These are phyloP conservation scores for Hermaeophaga mercurialis DNA, from an alignment of 2,888 invertebrate species.

Conservation along the genomic window DNA sequence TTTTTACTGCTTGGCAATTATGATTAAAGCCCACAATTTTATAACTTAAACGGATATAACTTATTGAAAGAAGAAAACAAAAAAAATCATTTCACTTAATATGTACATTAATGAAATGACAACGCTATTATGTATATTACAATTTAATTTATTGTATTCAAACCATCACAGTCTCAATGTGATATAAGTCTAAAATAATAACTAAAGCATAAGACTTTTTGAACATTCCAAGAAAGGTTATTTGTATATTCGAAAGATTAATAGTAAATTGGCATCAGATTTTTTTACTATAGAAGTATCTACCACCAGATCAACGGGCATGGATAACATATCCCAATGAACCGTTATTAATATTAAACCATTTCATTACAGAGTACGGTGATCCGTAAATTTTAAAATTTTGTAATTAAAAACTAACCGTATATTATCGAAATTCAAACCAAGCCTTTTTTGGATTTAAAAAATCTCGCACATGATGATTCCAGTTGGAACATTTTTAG, in stretches of 20 bases:
- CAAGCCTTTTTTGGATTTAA: no score
- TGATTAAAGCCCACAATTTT: not conserved
- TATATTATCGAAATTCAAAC: not conserved
- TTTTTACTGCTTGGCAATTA: not conserved
- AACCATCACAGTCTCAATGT: slow-evolving; percentile 7
- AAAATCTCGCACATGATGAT: no score
- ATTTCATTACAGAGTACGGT: not conserved
- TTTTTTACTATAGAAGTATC: no score
- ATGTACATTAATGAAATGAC: slow-evolving; percentile 5
- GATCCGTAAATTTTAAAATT: slow-evolving; percentile 2
- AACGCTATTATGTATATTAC: slow-evolving; percentile 4
- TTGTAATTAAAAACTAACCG: not conserved
- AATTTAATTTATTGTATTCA: slow-evolving; percentile 9
- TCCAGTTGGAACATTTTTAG: no score
- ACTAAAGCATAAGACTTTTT: no score
- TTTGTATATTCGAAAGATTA: no score
- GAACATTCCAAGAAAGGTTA: no score
- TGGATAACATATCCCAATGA: not conserved
- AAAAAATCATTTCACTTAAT: slow-evolving; percentile 1
- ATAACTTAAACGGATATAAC: not conserved
- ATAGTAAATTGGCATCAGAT: no score
- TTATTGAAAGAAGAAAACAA: slow-evolving; percentile 1
- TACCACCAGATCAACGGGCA: not conserved
- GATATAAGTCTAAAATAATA: no score
- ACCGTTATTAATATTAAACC: not conserved